Conservation (phyloP, 1,140 invertebrate genomes). For the Pogonus chalceus region DNA sequence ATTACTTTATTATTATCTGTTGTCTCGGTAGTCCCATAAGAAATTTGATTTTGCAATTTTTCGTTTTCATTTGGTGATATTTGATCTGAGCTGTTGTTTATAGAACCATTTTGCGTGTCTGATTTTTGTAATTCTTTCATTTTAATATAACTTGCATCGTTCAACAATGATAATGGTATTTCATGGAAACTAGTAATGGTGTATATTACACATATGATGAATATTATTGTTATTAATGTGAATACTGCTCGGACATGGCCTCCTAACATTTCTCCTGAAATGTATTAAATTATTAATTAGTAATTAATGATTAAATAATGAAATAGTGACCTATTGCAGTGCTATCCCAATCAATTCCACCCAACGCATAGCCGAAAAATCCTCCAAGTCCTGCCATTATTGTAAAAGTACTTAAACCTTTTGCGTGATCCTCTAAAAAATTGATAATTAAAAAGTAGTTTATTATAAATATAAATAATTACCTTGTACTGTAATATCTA, state of each 20-base stretch:
- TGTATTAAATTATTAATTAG: conserved; percentile 5
- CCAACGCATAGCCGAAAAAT: conserved; percentile 84
- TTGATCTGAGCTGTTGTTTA: too few relatives aligned
- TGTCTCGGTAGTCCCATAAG: too few relatives aligned
- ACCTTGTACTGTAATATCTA: conserved; percentile 86
- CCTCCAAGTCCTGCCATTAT: conserved; percentile 94
- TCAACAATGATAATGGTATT: conserved; percentile 60
- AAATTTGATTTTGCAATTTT: too few relatives aligned
- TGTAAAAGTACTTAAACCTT: conserved; percentile 88
- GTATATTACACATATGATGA: conserved; percentile 65
- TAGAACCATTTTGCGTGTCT: too few relatives aligned
- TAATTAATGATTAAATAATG: background rate
- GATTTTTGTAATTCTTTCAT: too few relatives aligned
- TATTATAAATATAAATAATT: conserved; percentile 11
- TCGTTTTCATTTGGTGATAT: too few relatives aligned
- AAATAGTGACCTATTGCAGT: conserved; percentile 57
- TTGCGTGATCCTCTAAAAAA: conserved; percentile 75
- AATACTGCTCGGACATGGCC: conserved; percentile 88
- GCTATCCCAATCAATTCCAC: conserved; percentile 87
- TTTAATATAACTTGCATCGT: background rate
- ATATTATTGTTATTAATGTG: conserved; percentile 77
- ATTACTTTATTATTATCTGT: too few relatives aligned
- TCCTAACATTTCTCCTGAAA: conserved; percentile 59
- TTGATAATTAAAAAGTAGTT: conserved; percentile 2
- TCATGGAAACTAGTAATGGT: conserved; percentile 83